These are phyloP conservation scores for Stichodactyla mertensii DNA, from an alignment of 64 coral and sea anemone species.

Conservation along the genomic window DNA sequence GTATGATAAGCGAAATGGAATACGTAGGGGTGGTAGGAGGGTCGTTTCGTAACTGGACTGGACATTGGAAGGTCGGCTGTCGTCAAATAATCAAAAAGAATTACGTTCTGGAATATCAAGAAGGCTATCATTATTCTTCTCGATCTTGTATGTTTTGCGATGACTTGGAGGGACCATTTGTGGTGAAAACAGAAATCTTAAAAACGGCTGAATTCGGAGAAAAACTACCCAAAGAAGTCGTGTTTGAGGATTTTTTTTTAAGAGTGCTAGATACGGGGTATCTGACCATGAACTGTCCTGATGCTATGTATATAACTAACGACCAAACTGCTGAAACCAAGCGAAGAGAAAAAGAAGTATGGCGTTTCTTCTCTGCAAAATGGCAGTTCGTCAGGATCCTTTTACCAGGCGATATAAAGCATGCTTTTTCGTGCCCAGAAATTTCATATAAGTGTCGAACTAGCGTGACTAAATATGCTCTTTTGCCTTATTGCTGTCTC, in stretches of 20 bases:
- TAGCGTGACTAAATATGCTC: background rate
- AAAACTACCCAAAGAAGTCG: conserved; percentile 30
- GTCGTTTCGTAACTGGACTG: conserved; percentile 54
- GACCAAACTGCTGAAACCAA: background rate
- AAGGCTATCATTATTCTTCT: conserved; percentile 48
- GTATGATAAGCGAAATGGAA: conserved; percentile 19
- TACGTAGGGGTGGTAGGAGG: conserved; percentile 39
- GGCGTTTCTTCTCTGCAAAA: conserved; percentile 14
- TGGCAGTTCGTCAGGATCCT: conserved; percentile 22
- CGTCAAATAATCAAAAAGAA: conserved; percentile 30
- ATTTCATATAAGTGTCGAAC: conserved; percentile 28
- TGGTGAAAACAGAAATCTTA: conserved; percentile 40
- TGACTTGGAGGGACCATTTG: conserved; percentile 46
- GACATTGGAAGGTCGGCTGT: conserved; percentile 47
- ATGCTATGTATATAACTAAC: conserved; percentile 28
- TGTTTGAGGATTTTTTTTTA: conserved; percentile 56
- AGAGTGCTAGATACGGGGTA: background rate
- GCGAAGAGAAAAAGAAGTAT: background rate
- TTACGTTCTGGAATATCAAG: conserved; percentile 43
- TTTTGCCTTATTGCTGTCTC: conserved; percentile 29
- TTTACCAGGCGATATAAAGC: conserved; percentile 12
- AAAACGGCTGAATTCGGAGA: conserved; percentile 16
- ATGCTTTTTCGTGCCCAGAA: conserved; percentile 23
- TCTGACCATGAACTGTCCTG: conserved; percentile 35
- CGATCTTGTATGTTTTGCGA: conserved; percentile 42